These are phyloP conservation scores for Napeogenes sylphis DNA, from an alignment of 2,888 invertebrate species.

Conservation along the genomic window DNA sequence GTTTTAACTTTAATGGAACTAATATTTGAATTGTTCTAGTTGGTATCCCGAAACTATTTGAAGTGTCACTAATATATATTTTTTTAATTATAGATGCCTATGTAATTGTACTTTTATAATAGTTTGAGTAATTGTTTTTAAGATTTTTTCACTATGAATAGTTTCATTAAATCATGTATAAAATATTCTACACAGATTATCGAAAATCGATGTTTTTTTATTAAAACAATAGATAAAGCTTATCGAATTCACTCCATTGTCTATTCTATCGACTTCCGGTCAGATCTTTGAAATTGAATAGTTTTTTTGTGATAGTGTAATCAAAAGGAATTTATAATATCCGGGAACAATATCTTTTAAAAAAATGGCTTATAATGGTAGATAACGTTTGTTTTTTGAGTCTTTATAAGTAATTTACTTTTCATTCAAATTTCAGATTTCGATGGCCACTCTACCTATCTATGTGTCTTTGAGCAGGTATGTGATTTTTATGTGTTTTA, in stretches of 20 bases:
- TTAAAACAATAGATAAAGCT: slow-evolving; percentile 57
- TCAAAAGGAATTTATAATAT: slow-evolving; percentile 8
- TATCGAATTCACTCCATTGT: slow-evolving; percentile 61
- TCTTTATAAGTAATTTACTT: slow-evolving; percentile 2
- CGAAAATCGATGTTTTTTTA: not conserved
- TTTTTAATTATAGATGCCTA: too few relatives aligned
- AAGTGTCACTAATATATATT: not conserved
- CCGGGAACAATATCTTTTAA: not conserved
- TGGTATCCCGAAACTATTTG: slow-evolving; percentile 6
- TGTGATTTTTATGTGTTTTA: slow-evolving; percentile 16
- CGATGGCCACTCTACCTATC: slow-evolving; percentile 67
- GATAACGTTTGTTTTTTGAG: slow-evolving; percentile 13
- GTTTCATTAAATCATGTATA: too few relatives aligned
- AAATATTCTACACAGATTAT: too few relatives aligned
- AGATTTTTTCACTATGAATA: too few relatives aligned
- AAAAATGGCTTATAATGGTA: not conserved
- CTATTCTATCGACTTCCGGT: slow-evolving; percentile 52
- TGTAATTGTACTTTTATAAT: too few relatives aligned
- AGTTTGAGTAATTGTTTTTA: not conserved
- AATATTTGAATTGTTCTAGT: slow-evolving; percentile 8
- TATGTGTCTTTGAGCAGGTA: slow-evolving; percentile 68
- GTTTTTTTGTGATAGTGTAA: slow-evolving; percentile 3
- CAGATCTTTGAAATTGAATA: slow-evolving; percentile 28
- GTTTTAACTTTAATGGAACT: slow-evolving; percentile 26
- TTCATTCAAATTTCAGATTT: slow-evolving; percentile 36